Percentiles rank a stretch among this genome's conserved stretches.
Conservation (phyloP, 2,888 invertebrate species). For the Melanostoma scalare region DNA sequence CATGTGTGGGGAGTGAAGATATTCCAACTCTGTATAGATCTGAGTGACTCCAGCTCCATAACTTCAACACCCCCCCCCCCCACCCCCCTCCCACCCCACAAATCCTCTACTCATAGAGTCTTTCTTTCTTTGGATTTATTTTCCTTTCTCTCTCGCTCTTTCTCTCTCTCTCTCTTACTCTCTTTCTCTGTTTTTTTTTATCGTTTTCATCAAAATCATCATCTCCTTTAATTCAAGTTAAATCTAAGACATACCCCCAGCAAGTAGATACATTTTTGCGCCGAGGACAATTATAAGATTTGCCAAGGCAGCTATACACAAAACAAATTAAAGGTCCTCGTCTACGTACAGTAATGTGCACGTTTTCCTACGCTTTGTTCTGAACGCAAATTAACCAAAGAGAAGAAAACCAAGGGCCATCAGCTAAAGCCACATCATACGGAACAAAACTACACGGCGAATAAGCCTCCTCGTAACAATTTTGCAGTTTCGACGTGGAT, state of each 20-base stretch:
- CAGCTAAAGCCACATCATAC: conserved; percentile 12
- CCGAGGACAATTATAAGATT: conserved; percentile 60
- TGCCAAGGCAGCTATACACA: conserved; percentile 25
- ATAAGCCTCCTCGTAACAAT: conserved; percentile 53
- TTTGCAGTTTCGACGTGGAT: conserved; percentile 65
- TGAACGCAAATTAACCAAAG: conserved; percentile 64
- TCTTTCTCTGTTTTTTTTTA: conserved; percentile 24
- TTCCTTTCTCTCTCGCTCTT: conserved; percentile 5
- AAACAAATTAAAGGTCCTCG: conserved; percentile 60
- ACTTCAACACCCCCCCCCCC: too few species aligned
- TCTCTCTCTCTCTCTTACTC: background rate
- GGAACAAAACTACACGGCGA: conserved; percentile 21
- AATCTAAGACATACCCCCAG: conserved; percentile 35
- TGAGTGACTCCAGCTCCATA: background rate
- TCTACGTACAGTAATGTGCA: conserved; percentile 43
- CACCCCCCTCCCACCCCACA: background rate
- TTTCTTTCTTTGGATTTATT: background rate
- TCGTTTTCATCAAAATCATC: conserved; percentile 61
- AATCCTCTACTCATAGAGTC: background rate
- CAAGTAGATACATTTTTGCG: conserved; percentile 18
- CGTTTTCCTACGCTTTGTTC: conserved; percentile 57
- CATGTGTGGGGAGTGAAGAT: conserved; percentile 35
- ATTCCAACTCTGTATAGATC: background rate
- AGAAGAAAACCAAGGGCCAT: conserved; percentile 9
- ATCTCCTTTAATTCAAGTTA: conserved; percentile 62